A percentile compares a stretch with the other conserved stretches of the same genome.
These are phyloP conservation scores for Lasioglossum oenotherae DNA, from an alignment of 2,888 invertebrate genomes.

Conservation along the genomic window DNA sequence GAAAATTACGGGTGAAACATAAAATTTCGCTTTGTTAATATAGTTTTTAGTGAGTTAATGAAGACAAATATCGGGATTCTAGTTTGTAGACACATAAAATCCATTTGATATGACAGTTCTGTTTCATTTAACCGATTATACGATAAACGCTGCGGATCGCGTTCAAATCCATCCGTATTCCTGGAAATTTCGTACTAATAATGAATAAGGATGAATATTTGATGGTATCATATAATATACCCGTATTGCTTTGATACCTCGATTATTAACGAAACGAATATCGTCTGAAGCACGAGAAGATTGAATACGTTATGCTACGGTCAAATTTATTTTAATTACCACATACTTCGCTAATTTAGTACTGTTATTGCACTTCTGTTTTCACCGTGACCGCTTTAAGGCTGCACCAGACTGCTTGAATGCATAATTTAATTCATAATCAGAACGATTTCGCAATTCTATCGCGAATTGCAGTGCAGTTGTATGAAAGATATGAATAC, in stretches of 20 bases:
- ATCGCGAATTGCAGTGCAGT: no score
- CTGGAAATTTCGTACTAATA: neutral
- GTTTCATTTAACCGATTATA: neutral
- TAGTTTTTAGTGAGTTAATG: neutral
- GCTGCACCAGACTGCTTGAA: no score
- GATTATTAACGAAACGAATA: neutral
- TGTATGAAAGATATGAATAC: no score
- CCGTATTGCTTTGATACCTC: neutral
- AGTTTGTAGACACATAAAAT: neutral
- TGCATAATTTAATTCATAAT: no score
- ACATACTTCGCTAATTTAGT: neutral
- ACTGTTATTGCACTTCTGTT: no score
- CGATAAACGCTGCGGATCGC: neutral
- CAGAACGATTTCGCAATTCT: no score
- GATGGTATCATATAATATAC: neutral
- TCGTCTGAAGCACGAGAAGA: neutral
- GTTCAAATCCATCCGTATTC: neutral
- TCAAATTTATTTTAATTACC: neutral
- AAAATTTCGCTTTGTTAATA: neutral
- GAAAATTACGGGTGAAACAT: neutral
- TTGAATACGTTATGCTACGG: no score
- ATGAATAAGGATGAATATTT: neutral
- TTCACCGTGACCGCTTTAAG: no score
- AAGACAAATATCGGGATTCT: no score
- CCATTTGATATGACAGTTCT: neutral